Evolutionary conservation across 2,113 vertebrate genomes (phyloP), one percentile per base, ranked within the genome.

Genomic region (Corydoras sp.): DNA sequence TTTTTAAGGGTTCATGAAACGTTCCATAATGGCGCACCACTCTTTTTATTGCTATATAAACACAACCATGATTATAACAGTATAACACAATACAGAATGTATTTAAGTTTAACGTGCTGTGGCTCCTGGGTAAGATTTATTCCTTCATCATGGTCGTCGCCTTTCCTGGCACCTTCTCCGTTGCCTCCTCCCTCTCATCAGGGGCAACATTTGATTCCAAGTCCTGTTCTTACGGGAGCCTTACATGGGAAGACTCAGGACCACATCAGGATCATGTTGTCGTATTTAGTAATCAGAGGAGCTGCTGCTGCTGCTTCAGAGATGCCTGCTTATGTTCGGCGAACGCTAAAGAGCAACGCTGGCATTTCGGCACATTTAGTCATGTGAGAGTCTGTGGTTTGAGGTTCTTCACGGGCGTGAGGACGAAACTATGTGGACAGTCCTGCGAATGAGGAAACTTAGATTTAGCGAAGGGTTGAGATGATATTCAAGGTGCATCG

Each of bases 191-290:
- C 62, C 51, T 6, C 58, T 68, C 4, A n/a, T 69, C 68, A 66
- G n/a, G 67, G 18, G 61, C 58, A 62, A 61, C 71, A 74, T 72
- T 66, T 64, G 71, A 74, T 65, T 74, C 61, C 56, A 14, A 65
- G 68, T 65, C 68, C 58, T 58, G 63, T 69, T 73, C 67, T 73
- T 61, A 12, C 66, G 60, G 58, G 50, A 76, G 60, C 88, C 87
- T 81, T 89, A 90, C 73, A 89, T 84, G 88, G 88, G 80, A 80
- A 84, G 75, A 85, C 79, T 77, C 75, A 10, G 56, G 73, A 82
- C 54, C 80, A 76, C 77, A 67, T 77, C 74, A 74, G 79, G 80
- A 84, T 86, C 83, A 65, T 62, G 77, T 83, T 85, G 68, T 79
- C 66, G n/a, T 73, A 51, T 75, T 71, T 65, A 43, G 68, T 69